A percentile compares a stretch with the other conserved stretches of the same genome.
Conservation (phyloP, 2,797 vertebrate genomes). For the Hoplostethus mediterraneus region DNA sequence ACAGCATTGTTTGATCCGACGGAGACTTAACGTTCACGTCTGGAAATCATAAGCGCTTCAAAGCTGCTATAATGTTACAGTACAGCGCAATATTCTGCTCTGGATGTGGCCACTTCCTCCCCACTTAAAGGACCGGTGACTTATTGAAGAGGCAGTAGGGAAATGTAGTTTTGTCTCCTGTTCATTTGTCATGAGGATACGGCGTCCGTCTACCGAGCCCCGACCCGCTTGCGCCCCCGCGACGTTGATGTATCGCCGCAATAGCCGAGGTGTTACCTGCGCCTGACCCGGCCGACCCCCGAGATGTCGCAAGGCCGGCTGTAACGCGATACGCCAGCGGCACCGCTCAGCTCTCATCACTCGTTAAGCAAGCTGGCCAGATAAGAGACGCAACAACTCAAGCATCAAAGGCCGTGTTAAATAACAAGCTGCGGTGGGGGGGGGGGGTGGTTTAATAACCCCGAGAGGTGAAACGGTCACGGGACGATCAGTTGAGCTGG, state of each 20-base stretch:
- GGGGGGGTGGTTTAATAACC: conserved; percentile 46
- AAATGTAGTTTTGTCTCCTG: conserved; percentile 34
- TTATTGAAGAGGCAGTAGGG: conserved; percentile 21
- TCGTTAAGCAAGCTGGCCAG: conserved; percentile 61
- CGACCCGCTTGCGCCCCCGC: no score
- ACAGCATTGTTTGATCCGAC: conserved; percentile 63
- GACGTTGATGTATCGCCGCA: neutral
- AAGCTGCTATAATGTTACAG: conserved; percentile 39
- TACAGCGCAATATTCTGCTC: conserved; percentile 27
- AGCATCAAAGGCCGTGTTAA: conserved; percentile 68
- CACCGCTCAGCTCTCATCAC: conserved; percentile 52
- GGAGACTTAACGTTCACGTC: conserved; percentile 44
- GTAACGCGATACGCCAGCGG: conserved; percentile 62
- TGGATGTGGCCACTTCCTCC: conserved; percentile 10
- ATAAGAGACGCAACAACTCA: conserved; percentile 64
- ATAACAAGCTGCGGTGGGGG: conserved; percentile 69
- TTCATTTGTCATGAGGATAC: conserved; percentile 10
- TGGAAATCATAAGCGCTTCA: conserved; percentile 63
- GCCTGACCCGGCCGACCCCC: conserved; percentile 49
- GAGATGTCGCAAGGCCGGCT: conserved; percentile 25
- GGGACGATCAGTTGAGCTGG: neutral
- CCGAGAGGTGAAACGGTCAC: conserved; percentile 53
- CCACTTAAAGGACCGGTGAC: neutral
- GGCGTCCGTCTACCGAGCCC: neutral
- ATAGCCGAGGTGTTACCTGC: conserved; percentile 48